A percentile compares a stretch with the other conserved stretches of the same genome.
Evolutionary conservation across 2,888 invertebrate species (phyloP).

Genomic region (Troides aeacus): DNA sequence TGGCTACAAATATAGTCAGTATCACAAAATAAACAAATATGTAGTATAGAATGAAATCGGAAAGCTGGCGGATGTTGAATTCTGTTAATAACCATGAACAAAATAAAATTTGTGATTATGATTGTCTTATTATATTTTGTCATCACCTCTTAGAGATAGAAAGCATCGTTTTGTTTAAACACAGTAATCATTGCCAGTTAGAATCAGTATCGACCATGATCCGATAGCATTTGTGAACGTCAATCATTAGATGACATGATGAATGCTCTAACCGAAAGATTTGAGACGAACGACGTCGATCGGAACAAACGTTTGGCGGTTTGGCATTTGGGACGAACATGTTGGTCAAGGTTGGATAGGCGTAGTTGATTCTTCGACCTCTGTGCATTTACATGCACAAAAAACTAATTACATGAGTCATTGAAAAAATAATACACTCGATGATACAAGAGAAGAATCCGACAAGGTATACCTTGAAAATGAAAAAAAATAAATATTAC

Average conservation of each 20-base stretch:
- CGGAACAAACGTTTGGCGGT: constrained; percentile 49
- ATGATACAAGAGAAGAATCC: too few relatives aligned
- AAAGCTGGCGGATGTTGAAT: too few relatives aligned
- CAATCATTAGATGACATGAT: constrained; percentile 52
- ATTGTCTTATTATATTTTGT: too few relatives aligned
- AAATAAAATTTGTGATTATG: too few relatives aligned
- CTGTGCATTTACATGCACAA: constrained; percentile 16
- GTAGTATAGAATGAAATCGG: too few relatives aligned
- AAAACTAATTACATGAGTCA: constrained; percentile 2
- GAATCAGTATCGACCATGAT: constrained; percentile 54
- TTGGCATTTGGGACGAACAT: constrained; percentile 62
- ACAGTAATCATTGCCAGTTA: constrained; percentile 23
- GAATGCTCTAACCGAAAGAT: constrained; percentile 23
- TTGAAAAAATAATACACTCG: background rate
- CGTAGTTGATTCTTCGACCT: constrained; percentile 30
- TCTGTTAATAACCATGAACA: too few relatives aligned
- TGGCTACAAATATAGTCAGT: too few relatives aligned
- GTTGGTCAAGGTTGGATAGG: constrained; percentile 62
- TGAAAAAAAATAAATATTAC: too few relatives aligned
- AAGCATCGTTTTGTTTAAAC: background rate
- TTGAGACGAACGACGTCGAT: constrained; percentile 25
- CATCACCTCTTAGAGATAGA: too few relatives aligned
- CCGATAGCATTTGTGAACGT: constrained; percentile 57
- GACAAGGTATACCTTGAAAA: too few relatives aligned
- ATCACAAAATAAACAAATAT: too few relatives aligned